Conservation (phyloP, 2,113 vertebrate species). For the Ciconia maguari region DNA sequence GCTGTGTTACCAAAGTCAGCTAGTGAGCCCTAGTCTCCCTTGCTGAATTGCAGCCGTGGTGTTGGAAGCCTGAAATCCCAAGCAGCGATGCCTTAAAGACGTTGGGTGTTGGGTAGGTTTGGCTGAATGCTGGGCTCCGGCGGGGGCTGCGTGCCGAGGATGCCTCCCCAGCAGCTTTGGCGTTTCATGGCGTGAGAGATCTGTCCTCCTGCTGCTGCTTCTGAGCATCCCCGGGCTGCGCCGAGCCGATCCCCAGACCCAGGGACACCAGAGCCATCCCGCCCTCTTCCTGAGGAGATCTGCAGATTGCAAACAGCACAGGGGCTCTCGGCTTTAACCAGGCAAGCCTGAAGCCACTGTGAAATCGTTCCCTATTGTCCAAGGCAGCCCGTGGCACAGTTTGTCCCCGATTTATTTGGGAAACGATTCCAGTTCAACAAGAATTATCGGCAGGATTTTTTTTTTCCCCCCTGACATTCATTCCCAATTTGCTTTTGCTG, state of each 20-base stretch:
- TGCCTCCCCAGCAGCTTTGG: neutral
- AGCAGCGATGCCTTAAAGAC: rapidly evolving
- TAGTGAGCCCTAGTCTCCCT: rapidly evolving
- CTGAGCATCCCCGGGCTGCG: neutral
- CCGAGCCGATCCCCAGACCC: rapidly evolving
- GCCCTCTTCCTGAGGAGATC: too few relatives aligned
- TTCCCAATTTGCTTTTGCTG: neutral
- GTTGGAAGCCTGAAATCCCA: neutral
- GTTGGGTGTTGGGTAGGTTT: neutral
- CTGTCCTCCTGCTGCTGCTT: too few relatives aligned
- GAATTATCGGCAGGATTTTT: neutral
- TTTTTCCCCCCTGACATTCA: neutral
- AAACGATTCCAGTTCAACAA: neutral
- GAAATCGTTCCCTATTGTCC: neutral
- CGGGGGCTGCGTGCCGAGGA: neutral
- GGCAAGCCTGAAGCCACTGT: neutral
- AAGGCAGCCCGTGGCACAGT: neutral
- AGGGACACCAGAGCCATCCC: neutral
- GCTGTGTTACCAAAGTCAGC: rapidly evolving
- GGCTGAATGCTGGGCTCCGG: neutral
- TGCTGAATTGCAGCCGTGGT: rapidly evolving
- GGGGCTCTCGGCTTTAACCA: neutral
- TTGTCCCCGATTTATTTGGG: rapidly evolving
- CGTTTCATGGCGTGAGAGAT: neutral
- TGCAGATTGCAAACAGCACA: neutral